Percentiles rank a stretch among this genome's conserved stretches.
Evolutionary conservation across 1,140 invertebrate species (phyloP).

Genomic region (Trichonephila clavipes): DNA sequence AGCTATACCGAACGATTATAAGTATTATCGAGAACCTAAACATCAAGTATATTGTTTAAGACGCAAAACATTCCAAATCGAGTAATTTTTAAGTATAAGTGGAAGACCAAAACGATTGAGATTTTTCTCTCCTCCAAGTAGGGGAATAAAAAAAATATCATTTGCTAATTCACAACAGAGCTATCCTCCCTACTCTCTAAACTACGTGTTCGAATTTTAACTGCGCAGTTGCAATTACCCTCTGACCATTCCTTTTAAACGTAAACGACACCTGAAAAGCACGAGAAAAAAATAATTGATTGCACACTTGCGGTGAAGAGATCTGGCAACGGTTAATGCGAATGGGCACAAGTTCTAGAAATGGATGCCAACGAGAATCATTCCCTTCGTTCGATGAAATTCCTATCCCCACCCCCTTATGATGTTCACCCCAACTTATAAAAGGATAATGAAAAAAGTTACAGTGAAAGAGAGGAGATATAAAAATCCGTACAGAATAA

Average conservation of each 20-base stretch:
- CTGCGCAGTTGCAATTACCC: not conserved
- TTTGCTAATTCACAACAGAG: not conserved
- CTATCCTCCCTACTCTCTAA: too few species aligned
- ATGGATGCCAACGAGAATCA: constrained; percentile 35
- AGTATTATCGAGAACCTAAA: not conserved
- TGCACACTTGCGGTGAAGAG: constrained; percentile 1
- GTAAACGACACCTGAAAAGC: constrained; percentile 8
- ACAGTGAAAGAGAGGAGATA: not conserved
- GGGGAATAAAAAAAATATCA: not conserved
- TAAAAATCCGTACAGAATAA: not conserved
- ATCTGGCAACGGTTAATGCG: constrained; percentile 14
- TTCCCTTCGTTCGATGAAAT: not conserved
- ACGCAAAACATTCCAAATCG: not conserved
- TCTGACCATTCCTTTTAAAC: not conserved
- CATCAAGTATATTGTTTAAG: not conserved
- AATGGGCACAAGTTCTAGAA: constrained; percentile 24
- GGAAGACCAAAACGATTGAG: not conserved
- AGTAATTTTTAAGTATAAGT: not conserved
- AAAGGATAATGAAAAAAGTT: not conserved
- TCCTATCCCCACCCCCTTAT: not conserved
- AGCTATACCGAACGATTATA: not conserved
- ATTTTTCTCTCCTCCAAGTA: too few species aligned
- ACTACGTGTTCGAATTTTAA: not conserved
- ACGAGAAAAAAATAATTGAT: not conserved
- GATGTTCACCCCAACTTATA: not conserved